Base-by-base conservation (phyloP, 2,888 invertebrate genomes). In the Pristionchus japonicus region DNA sequence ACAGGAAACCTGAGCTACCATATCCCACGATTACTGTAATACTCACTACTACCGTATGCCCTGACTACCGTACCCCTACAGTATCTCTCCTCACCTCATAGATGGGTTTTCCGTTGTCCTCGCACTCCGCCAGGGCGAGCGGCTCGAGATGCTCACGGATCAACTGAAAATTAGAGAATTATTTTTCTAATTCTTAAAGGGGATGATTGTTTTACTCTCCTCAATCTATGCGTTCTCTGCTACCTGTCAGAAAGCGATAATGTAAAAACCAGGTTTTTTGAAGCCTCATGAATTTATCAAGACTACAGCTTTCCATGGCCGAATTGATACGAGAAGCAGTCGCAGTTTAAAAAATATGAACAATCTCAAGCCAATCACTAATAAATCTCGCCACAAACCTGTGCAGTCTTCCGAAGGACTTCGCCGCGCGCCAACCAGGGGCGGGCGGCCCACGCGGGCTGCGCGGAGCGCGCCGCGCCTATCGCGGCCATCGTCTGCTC, bases 31-130 rank as follows among this genome's bases (percentile, higher is more conserved):
- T 3, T 64, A 31, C 27, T 7, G 64, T 31, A 2, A n/a, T n/a
- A n/a, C n/a, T n/a, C n/a, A n/a, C n/a, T n/a, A 9, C 64, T 57
- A 64, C 64, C 34, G 64, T 64, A 64, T 31, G n/a, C 15, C 27
- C 64, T 64, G 31, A 31, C 4, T 64, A 31, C 27, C 11, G 64
- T 31, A 2, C n/a, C 57, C 57, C 57, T n/a, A n/a, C 57, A 57
- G 57, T 23, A 57, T 57, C 11, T 11, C 43, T 43, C 9, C 9
- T n/a, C 9, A 70, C 64, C 93, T 96, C 96, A 95, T 95, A 95
- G 31, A 96, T 95, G 3, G 96, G 96, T 92, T 96, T 96, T 3
- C 96, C 96, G 86, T 95, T 95, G 92, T 96, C 96, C 47, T 90
- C 89, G n/a, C 95, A 93, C 91, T 95, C 95, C 91, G 95, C 93